Evolutionary conservation across 2,113 vertebrate species (phyloP).

Genomic region (Emydura subglobosa): DNA sequence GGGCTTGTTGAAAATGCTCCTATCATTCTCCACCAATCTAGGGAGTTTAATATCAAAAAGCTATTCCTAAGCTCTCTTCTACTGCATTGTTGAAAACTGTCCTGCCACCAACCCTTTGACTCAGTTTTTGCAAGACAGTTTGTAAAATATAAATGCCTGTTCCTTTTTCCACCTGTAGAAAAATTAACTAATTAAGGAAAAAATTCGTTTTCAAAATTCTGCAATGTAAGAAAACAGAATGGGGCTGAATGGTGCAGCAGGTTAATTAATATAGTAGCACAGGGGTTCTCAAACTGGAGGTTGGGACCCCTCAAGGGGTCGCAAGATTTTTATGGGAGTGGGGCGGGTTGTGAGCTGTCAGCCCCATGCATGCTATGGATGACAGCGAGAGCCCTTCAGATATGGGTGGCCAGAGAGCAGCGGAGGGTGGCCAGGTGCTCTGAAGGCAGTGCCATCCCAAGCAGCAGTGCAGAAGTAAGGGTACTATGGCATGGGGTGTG

Average conservation of each 20-base stretch:
- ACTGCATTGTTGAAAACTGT: neutral
- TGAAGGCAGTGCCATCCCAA: too few relatives aligned
- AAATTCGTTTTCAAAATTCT: conserved; percentile 48
- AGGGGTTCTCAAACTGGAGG: too few relatives aligned
- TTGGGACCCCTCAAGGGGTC: too few relatives aligned
- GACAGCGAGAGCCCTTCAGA: too few relatives aligned
- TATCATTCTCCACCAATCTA: fast-evolving
- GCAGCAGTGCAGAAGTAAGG: too few relatives aligned
- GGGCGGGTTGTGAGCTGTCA: too few relatives aligned
- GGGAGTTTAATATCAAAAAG: neutral
- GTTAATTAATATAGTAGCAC: conserved; percentile 38
- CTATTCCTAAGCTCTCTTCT: neutral
- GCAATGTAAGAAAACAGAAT: conserved; percentile 48
- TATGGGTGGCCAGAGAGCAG: too few relatives aligned
- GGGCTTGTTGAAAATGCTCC: neutral
- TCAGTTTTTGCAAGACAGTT: neutral
- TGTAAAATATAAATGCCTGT: neutral
- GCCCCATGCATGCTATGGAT: too few relatives aligned
- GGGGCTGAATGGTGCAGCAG: conserved; percentile 39
- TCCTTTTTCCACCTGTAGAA: conserved; percentile 44
- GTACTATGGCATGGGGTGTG: too few relatives aligned
- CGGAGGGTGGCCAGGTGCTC: too few relatives aligned
- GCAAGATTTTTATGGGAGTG: too few relatives aligned
- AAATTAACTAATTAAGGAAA: conserved; percentile 59
- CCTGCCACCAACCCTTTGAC: too few relatives aligned